These are phyloP conservation scores for Habrosyne pyritoides DNA, from an alignment of 2,888 invertebrate genomes.

Conservation along the genomic window DNA sequence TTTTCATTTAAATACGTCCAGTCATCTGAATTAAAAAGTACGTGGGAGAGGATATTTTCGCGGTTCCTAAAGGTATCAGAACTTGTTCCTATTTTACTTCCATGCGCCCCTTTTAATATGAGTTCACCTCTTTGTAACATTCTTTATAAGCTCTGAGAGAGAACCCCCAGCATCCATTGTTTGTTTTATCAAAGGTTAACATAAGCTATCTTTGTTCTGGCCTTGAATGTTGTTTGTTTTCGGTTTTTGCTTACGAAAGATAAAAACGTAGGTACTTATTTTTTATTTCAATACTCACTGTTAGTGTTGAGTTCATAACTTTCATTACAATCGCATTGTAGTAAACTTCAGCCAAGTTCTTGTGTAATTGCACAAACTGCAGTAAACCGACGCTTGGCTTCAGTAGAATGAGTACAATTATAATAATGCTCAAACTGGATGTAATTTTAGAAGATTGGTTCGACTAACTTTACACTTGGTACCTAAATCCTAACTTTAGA, in stretches of 20 bases:
- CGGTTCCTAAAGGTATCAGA: too few species aligned
- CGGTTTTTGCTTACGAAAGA: neutral
- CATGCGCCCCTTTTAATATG: neutral
- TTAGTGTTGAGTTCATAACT: neutral
- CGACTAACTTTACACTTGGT: neutral
- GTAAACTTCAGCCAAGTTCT: neutral
- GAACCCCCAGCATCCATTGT: neutral
- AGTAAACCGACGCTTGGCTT: neutral
- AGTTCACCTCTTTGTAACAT: neutral
- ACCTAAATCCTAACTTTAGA: neutral
- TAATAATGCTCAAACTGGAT: constrained; percentile 1
- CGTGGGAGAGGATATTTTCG: too few species aligned
- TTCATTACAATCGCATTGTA: too few species aligned
- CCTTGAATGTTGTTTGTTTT: neutral
- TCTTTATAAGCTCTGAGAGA: neutral
- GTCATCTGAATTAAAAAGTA: too few species aligned
- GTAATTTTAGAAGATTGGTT: neutral
- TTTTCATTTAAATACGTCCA: too few species aligned
- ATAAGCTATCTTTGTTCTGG: neutral
- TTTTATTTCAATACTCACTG: neutral
- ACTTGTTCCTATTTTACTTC: neutral
- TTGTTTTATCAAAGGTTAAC: neutral
- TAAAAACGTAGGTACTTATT: neutral
- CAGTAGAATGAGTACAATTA: neutral
- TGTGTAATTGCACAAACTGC: neutral